phyloP scores from a whole-genome alignment of 2,113 vertebrate genomes.

The Laticauda colubrina region DNA sequence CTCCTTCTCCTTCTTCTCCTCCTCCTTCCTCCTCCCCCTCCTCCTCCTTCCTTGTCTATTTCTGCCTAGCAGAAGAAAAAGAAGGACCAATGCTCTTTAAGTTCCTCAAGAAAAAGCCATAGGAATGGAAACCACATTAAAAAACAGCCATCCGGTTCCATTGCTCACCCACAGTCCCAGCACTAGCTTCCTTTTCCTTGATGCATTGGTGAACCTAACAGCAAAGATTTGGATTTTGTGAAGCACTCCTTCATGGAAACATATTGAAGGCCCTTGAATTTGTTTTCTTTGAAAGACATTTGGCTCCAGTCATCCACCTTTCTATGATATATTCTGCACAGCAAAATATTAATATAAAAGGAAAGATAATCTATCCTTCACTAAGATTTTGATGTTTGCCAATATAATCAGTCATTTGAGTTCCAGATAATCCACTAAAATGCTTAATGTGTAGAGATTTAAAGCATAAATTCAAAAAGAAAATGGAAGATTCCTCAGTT shows the following conservation, averaged over 20 bases:
- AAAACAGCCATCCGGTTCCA: constrained; percentile 44
- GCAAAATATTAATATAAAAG: neutral
- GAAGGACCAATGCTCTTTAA: constrained; percentile 25
- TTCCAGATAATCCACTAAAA: neutral
- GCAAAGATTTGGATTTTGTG: neutral
- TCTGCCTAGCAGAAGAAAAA: constrained; percentile 13
- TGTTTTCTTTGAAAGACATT: neutral
- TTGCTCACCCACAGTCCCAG: constrained; percentile 6
- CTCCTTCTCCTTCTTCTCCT: neutral
- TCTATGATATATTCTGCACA: neutral
- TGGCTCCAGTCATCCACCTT: neutral
- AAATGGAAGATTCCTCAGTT: neutral
- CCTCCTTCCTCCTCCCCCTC: too few relatives aligned
- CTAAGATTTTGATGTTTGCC: neutral
- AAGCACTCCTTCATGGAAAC: neutral
- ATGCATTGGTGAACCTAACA: neutral
- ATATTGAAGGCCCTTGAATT: neutral
- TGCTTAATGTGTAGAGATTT: neutral
- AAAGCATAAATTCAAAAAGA: neutral
- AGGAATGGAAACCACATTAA: constrained; percentile 33
- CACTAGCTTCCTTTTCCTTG: neutral
- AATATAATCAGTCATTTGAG: neutral
- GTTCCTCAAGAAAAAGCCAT: constrained; percentile 27
- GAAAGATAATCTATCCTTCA: neutral
- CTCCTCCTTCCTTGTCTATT: neutral